Conservation (phyloP, 2,797 vertebrate genomes). For the Okamejei kenojei region DNA sequence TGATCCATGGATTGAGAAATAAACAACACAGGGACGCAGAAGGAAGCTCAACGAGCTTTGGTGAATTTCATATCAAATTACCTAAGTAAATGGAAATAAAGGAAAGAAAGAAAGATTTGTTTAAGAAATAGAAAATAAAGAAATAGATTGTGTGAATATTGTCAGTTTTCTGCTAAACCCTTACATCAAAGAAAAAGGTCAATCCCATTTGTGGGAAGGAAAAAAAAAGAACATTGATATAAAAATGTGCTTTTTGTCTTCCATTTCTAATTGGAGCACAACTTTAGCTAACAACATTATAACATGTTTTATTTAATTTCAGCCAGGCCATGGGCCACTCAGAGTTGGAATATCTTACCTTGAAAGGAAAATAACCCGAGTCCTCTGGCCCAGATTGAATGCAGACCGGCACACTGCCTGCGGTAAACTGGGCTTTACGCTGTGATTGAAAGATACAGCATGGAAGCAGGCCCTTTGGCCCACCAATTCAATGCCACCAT, state of each 20-base stretch:
- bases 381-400: neutral
- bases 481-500: too few species aligned
- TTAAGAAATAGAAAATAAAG: neutral
- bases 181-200: neutral
- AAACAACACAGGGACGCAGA: neutral
- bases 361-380: neutral
- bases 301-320: neutral
- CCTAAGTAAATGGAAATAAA: too few species aligned
- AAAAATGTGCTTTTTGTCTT: neutral
- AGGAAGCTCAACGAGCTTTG: neutral
- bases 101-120: neutral
- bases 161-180: neutral
- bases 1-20: neutral
- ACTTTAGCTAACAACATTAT: neutral
- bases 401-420: neutral
- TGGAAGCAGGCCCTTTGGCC: too few species aligned
- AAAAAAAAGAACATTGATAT: too few species aligned
- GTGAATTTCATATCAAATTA: neutral
- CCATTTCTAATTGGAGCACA: constrained; percentile 5
- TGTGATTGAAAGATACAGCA: too few species aligned
- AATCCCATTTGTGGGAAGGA: neutral
- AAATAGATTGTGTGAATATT: neutral
- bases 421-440: neutral
- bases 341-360: neutral
- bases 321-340: neutral